phyloP scores from a whole-genome alignment of 2,888 invertebrate genomes.

The Melipona bicolor region DNA sequence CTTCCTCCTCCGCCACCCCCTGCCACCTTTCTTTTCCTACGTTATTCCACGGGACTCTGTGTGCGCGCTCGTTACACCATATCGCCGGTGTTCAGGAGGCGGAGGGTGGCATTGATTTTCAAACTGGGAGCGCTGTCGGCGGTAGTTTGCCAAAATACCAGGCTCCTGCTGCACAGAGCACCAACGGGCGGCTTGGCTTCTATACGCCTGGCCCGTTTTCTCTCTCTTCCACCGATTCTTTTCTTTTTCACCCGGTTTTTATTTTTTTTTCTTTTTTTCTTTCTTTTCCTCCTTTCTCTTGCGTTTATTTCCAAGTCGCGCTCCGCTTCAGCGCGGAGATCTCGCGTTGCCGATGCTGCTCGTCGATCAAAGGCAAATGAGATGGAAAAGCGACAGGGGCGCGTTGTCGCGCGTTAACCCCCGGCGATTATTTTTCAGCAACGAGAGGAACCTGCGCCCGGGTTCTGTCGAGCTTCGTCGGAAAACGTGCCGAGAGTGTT shows the following conservation, averaged over 20 bases:
- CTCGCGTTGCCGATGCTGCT: neutral
- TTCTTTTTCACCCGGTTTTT: neutral
- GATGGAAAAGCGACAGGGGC: constrained; percentile 17
- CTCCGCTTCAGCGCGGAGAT: neutral
- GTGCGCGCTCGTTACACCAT: constrained; percentile 59
- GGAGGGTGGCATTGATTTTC: constrained; percentile 65
- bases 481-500: neutral
- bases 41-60: constrained; percentile 44
- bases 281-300: neutral
- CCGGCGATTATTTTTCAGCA: constrained; percentile 20
- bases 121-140: constrained; percentile 59
- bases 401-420: neutral
- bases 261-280: neutral
- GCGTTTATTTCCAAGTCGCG: neutral
- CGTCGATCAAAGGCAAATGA: constrained; percentile 31
- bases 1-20: neutral
- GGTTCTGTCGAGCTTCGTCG: neutral
- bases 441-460: neutral
- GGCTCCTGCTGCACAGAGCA: constrained; percentile 20
- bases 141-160: constrained; percentile 61
- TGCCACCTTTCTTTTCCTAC: constrained; percentile 54
- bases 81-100: constrained; percentile 36
- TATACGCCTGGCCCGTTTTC: neutral
- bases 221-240: neutral
- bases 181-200: no score